A percentile compares a stretch with the other conserved stretches of the same genome.
phyloP scores from a whole-genome alignment of 2,797 vertebrate genomes.

The Pangasius krempfi region DNA sequence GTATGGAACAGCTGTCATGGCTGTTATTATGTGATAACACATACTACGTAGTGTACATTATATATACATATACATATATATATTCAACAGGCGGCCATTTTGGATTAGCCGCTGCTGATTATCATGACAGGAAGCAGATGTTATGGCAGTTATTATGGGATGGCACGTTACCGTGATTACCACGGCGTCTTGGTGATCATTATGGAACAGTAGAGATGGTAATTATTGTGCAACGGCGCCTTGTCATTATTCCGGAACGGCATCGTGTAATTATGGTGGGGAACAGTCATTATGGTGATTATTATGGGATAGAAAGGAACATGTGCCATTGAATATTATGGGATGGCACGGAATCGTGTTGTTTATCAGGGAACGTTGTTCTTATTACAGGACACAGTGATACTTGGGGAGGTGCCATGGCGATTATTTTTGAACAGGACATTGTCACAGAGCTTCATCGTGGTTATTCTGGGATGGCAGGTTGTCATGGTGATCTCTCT shows the following conservation, averaged over 20 bases:
- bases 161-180: neutral
- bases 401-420: too few species aligned
- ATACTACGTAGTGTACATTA: neutral
- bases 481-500: neutral
- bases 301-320: conserved; percentile 3
- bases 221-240: neutral
- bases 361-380: neutral
- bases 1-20: neutral
- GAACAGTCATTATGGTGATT: conserved; percentile 19
- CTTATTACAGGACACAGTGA: neutral
- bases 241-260: conserved; percentile 6
- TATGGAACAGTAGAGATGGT: neutral
- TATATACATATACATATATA: neutral
- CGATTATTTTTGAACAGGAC: neutral
- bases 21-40: neutral
- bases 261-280: neutral
- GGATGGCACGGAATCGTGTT: conserved; percentile 16
- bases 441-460: neutral
- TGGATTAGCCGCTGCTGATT: neutral
- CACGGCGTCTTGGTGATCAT: conserved; percentile 1
- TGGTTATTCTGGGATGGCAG: neutral
- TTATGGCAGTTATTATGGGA: conserved; percentile 7
- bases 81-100: neutral
- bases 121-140: neutral
- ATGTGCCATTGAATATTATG: neutral